These are phyloP conservation scores for Cerastis rubricosa DNA, from an alignment of 2,888 invertebrate genomes.

Conservation along the genomic window DNA sequence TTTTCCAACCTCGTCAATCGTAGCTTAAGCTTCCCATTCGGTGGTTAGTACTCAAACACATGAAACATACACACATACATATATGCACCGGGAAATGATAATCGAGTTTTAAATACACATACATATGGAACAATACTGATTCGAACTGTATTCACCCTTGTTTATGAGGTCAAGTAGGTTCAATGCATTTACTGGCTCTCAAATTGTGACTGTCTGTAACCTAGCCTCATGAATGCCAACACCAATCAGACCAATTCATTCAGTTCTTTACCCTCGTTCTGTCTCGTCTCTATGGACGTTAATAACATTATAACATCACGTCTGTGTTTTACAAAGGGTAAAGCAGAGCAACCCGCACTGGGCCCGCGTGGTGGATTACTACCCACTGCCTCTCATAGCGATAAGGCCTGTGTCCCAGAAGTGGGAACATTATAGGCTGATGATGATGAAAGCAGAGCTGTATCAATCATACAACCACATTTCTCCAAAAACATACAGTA, in stretches of 20 bases:
- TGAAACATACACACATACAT: background rate
- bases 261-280: background rate
- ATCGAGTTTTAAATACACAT: background rate
- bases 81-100: background rate
- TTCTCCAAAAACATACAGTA: background rate
- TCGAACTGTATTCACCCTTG: slow-evolving; percentile 15
- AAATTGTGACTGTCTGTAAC: slow-evolving; percentile 11
- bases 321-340: background rate
- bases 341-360: too few relatives aligned
- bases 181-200: slow-evolving; percentile 34
- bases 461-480: background rate
- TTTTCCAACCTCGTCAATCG: too few relatives aligned
- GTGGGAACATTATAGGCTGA: too few relatives aligned
- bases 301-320: background rate
- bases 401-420: too few relatives aligned
- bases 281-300: background rate
- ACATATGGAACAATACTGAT: background rate
- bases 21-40: background rate
- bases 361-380: too few relatives aligned
- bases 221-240: slow-evolving; percentile 17
- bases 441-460: background rate
- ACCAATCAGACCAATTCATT: slow-evolving; percentile 22
- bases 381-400: too few relatives aligned
- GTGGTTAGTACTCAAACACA: background rate
- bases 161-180: slow-evolving; percentile 34